Percentiles rank a stretch among this genome's conserved stretches.
Conservation (phyloP, 2,888 invertebrate species). For the Fissipunctia ypsillon region DNA sequence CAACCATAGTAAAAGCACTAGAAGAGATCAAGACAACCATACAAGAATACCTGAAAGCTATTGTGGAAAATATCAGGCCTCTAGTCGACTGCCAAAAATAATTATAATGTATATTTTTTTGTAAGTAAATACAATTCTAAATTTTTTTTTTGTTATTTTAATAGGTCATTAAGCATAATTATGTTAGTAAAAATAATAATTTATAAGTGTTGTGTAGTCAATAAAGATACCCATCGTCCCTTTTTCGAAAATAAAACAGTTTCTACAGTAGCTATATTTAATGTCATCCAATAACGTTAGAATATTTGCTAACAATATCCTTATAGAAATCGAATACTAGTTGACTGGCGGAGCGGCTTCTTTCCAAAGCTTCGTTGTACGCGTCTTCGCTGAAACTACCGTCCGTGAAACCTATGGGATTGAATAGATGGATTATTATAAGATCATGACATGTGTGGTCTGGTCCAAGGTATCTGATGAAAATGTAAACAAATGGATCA, state of each 20-base stretch:
- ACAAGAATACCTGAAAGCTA: neutral
- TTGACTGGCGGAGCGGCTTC: constrained; percentile 92
- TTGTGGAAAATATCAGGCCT: neutral
- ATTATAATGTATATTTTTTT: neutral
- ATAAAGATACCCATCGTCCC: neutral
- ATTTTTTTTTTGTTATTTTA: neutral
- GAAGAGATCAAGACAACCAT: neutral
- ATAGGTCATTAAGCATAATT: constrained; percentile 7
- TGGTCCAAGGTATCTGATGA: neutral
- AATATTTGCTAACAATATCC: constrained; percentile 91
- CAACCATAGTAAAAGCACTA: neutral
- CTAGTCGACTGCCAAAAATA: neutral
- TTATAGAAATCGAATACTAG: constrained; percentile 94
- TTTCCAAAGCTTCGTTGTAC: constrained; percentile 92
- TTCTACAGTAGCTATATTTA: constrained; percentile 18
- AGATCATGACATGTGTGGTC: neutral
- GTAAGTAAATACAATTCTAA: constrained; percentile 13
- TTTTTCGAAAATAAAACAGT: constrained; percentile 34
- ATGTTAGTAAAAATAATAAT: constrained; percentile 5
- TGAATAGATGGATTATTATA: neutral
- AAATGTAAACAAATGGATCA: neutral
- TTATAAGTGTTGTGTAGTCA: neutral
- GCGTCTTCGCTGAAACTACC: constrained; percentile 93
- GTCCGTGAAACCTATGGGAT: constrained; percentile 91
- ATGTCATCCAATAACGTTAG: constrained; percentile 78